Evolutionary conservation across 2,888 invertebrate genomes (phyloP), one percentile per base, ranked within the genome.

Genomic region (Crocallis elinguaria): DNA sequence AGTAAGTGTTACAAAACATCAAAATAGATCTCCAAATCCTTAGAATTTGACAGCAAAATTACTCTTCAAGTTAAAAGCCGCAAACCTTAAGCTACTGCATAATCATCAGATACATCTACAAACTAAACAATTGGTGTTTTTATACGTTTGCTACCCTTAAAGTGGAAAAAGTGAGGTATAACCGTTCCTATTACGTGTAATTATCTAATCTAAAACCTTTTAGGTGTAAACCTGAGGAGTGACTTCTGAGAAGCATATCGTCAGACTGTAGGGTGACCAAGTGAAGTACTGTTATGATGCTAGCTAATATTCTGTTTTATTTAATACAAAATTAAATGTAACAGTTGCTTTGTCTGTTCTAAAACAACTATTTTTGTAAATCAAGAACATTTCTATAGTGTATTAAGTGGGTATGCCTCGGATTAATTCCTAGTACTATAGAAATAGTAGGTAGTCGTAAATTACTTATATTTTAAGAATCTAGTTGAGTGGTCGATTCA

Each of bases 191-290:
- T 82, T 84, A 82, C 83, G 69, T 86, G 78, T 90, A 90, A 91
- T 91, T 90, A 90, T 86, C 85, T 82, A 87, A 88, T 90, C 90
- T 75, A 87, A 89, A 91, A 91, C 89, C 90, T 91, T 90, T 91
- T 91, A 91, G 77, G 75, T 81, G 82, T 75, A 77, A 77, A 84
- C 71, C 68, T 74, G 70, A 78, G 74, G 70, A 82, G 80, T 83
- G 75, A 84, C 79, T 90, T 90, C 88, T 85, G 71, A 90, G 91
- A 89, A 89, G 73, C 73, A 69, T 77, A 79, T 75, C 75, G 66
- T 60, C 64, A 59, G 65, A 60, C 45, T 49, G 27, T 64, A 68
- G 69, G 69, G 73, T 65, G 62, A 57, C 53, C 60, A 60, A 42
- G 12, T 2, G 16, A 29, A 11, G 19, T 8, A 11, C 8, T 25